Percentiles rank a stretch among this genome's conserved stretches.
Conservation (phyloP, 2,888 invertebrate genomes). For the Bedellia somnulentella region DNA sequence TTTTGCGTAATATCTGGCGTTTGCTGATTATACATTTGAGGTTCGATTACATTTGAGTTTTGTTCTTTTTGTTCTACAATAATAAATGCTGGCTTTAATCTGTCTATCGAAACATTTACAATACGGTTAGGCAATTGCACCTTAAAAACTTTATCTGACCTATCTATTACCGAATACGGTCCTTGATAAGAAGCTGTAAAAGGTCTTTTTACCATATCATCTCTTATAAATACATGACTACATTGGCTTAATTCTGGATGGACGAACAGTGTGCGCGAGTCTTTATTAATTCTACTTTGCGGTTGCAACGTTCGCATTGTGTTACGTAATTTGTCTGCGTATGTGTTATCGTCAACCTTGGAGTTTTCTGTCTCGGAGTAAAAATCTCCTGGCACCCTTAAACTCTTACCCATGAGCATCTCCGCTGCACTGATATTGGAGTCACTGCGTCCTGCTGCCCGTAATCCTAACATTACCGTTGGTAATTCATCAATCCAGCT, state of each 20-base stretch:
- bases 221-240: conserved; percentile 1
- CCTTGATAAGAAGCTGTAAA: conserved; percentile 1
- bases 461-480: conserved; percentile 14
- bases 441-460: conserved; percentile 1
- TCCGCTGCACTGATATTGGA: conserved; percentile 3
- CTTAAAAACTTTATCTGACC: background rate
- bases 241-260: background rate
- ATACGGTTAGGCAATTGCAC: conserved; percentile 1
- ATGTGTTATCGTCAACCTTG: background rate
- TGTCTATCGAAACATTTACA: background rate
- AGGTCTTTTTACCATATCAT: background rate
- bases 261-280: background rate
- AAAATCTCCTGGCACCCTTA: conserved; percentile 5
- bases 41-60: background rate
- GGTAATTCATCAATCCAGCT: conserved; percentile 15
- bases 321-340: conserved; percentile 1
- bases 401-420: background rate
- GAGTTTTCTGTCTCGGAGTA: background rate
- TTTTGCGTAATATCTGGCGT: background rate
- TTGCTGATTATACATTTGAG: too few relatives aligned
- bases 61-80: background rate
- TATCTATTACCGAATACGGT: background rate
- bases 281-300: too few relatives aligned
- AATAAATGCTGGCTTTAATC: background rate
- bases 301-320: background rate